phyloP scores from a whole-genome alignment of 2,797 vertebrate genomes.

The Pangasius djambal region DNA sequence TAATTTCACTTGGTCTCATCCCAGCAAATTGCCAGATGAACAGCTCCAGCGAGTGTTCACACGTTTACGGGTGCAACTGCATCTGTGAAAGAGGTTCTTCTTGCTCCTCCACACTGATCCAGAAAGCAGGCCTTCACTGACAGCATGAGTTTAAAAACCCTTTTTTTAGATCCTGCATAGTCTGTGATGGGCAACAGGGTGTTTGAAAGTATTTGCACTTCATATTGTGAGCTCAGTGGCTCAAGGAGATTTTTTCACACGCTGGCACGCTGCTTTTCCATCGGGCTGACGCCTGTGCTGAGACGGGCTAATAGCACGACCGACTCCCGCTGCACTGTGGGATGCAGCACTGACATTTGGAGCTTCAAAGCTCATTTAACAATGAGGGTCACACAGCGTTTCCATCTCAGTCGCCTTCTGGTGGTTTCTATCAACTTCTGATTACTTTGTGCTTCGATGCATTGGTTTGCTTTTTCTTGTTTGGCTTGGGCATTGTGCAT shows the following conservation, averaged over 20 bases:
- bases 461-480: slow-evolving; percentile 31
- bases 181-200: background rate
- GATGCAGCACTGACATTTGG: slow-evolving; percentile 51
- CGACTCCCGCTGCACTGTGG: slow-evolving; percentile 36
- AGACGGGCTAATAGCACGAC: slow-evolving; percentile 19
- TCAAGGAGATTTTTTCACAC: slow-evolving; percentile 7
- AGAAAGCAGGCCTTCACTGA: slow-evolving; percentile 3
- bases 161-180: background rate
- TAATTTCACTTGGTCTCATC: background rate
- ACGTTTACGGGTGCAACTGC: background rate
- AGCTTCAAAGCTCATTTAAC: slow-evolving; percentile 57
- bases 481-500: background rate
- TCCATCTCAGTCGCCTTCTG: slow-evolving; percentile 33
- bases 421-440: slow-evolving; percentile 38
- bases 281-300: background rate
- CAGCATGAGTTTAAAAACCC: slow-evolving; percentile 19
- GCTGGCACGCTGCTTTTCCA: background rate
- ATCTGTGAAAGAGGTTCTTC: slow-evolving; percentile 27
- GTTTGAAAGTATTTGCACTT: slow-evolving; percentile 34
- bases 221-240: slow-evolving; percentile 31
- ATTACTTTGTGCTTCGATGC: slow-evolving; percentile 45
- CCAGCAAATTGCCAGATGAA: background rate
- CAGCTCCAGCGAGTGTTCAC: background rate
- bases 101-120: background rate
- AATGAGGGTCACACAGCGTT: slow-evolving; percentile 45